Evolutionary conservation across 2,888 invertebrate species (phyloP).

Genomic region (Camptogramma bilineatum): DNA sequence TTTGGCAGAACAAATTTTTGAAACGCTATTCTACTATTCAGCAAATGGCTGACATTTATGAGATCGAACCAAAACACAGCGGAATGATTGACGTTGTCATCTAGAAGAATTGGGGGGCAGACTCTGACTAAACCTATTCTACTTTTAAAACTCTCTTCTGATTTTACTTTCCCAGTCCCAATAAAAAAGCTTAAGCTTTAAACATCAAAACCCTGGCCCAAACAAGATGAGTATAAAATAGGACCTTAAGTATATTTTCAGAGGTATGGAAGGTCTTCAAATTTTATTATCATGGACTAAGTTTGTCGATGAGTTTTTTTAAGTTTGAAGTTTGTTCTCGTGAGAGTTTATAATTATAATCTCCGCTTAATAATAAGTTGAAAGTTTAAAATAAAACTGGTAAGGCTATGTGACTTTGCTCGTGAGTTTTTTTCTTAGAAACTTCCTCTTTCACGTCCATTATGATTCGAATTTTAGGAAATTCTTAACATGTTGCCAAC

Average conservation of each 20-base stretch:
- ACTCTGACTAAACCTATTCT: no score
- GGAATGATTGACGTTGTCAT: no score
- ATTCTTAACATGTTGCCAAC: no score
- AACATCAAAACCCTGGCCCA: not conserved
- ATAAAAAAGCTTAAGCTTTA: not conserved
- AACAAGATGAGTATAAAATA: slow-evolving; percentile 6
- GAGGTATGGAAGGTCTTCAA: slow-evolving; percentile 54
- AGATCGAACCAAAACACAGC: no score
- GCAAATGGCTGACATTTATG: no score
- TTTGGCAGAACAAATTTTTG: no score
- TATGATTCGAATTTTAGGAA: not conserved
- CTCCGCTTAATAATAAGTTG: slow-evolving; percentile 1
- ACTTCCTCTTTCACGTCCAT: not conserved
- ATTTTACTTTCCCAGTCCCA: no score
- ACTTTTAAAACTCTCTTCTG: no score
- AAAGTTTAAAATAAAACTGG: not conserved
- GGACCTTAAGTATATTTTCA: slow-evolving; percentile 50
- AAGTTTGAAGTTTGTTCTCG: slow-evolving; percentile 39
- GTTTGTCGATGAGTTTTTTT: slow-evolving; percentile 49
- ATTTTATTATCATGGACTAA: slow-evolving; percentile 54
- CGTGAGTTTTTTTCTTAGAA: not conserved
- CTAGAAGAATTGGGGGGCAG: no score
- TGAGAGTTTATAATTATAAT: slow-evolving; percentile 32
- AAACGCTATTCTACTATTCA: no score
- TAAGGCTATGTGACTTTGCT: not conserved